Base-by-base conservation (phyloP, 2,113 vertebrate species). In the Andinoacara biseriatus region DNA sequence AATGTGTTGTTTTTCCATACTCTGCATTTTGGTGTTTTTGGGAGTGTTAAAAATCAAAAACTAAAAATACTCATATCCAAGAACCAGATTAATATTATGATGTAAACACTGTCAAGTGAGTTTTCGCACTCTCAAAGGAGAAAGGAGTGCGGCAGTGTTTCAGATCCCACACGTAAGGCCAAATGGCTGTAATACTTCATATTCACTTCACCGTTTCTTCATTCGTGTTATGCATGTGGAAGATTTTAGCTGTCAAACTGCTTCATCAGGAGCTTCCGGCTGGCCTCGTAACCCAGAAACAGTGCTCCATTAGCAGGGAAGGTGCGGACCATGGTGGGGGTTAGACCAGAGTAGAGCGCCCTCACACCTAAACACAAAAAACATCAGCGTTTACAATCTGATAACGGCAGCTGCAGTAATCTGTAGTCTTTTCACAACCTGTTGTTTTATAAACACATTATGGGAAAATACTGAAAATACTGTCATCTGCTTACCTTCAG, bases 291-390 rank as follows among this genome's bases (percentile, higher is more conserved):
- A 74, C 97, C 97, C 82, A 99, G 93, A 81, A 99, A 99, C n/a
- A 99, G 94, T 0, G 97, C 96, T 11, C 97, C 98, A 0, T 99
- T 99, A 83, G 98, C 98, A 57, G 98, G 96, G 40, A 99, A 98
- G 0, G 97, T 97, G 33, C 98, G 97, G 80, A 99, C 96, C 96
- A 99, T 95, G 7, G 98, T 99, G 83, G 98, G 98, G 2, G 97
- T 98, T 20, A 99, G 96, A 89, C 98, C 98, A 5, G 98, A 99
- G 93, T 99, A 99, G 69, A 99, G 96, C 1, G 96, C 97, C 57
- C 88, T 91, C 46, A 97, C 86, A 81, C 98, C 98, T 99, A 76
- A 43, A 94, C 94, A 62, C 56, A 18, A 92, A 86, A 89, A 31
- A 46, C 72, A 20, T n/a, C 26, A 22, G 17, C 61, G 5, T 9